Conservation (phyloP, 2,113 vertebrate genomes). For the Menidia beryllina region DNA sequence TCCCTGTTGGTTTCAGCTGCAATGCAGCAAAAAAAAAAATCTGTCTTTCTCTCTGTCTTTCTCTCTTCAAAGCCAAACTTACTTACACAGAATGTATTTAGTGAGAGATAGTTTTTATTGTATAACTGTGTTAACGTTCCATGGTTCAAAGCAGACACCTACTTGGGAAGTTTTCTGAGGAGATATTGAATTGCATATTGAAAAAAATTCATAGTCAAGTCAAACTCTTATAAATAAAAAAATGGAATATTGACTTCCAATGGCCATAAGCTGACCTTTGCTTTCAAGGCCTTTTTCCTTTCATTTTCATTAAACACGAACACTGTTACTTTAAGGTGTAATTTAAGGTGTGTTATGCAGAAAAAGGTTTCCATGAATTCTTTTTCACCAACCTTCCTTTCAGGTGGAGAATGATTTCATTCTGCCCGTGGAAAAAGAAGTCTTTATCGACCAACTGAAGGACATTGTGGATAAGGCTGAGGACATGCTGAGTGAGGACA, state of each 20-base stretch:
- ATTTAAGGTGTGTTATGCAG: background rate
- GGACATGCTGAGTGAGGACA: constrained; percentile 96
- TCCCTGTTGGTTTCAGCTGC: constrained; percentile 55
- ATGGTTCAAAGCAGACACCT: background rate
- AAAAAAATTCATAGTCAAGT: too few species aligned
- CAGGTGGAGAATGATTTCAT: constrained; percentile 99
- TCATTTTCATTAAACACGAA: background rate
- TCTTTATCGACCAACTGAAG: constrained; percentile 97
- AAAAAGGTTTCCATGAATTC: background rate
- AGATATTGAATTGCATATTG: background rate
- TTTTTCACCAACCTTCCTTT: background rate
- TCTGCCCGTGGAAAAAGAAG: constrained; percentile 91
- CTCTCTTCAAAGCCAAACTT: constrained; percentile 25
- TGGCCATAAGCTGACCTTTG: background rate
- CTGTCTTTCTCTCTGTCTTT: constrained; percentile 19
- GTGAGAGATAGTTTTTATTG: constrained; percentile 26
- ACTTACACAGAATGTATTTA: constrained; percentile 21
- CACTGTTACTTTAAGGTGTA: constrained; percentile 1
- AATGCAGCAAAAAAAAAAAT: constrained; percentile 62
- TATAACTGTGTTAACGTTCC: background rate
- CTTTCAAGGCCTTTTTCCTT: constrained; percentile 9
- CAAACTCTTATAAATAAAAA: background rate
- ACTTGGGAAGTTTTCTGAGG: background rate
- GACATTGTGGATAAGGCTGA: constrained; percentile 98
- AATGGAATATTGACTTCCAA: background rate